A percentile compares a stretch with the other conserved stretches of the same genome.
Evolutionary conservation across 2,797 vertebrate species (phyloP).

Genomic region (Heterohyrax brucei): DNA sequence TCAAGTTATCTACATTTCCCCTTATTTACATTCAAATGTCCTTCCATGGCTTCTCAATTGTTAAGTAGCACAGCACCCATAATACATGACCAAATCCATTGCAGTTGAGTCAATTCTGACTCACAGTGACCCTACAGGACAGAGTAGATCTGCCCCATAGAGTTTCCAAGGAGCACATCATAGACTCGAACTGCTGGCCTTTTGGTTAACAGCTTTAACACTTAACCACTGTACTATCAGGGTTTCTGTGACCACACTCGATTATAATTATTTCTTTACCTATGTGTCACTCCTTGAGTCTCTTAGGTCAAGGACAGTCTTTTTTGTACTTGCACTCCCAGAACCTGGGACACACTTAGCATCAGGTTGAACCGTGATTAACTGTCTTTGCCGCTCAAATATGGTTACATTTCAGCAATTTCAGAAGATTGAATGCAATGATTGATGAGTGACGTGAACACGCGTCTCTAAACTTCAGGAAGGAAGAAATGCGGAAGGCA

Average conservation of each 20-base stretch:
- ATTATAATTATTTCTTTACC: background rate
- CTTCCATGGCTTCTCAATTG: background rate
- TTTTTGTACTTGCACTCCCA: conserved; percentile 28
- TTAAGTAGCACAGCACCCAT: background rate
- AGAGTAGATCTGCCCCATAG: too few species aligned
- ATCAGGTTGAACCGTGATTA: background rate
- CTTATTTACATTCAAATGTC: background rate
- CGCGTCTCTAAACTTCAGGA: background rate
- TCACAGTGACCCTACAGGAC: too few species aligned
- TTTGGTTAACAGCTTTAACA: too few species aligned
- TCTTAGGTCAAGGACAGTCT: background rate
- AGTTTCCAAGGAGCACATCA: too few species aligned
- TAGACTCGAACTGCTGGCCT: too few species aligned
- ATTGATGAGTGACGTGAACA: background rate
- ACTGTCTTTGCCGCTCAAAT: background rate
- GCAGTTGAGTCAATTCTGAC: too few species aligned
- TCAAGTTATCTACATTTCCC: background rate
- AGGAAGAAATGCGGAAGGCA: background rate
- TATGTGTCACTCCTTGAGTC: background rate
- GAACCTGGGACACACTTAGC: background rate
- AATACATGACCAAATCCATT: too few species aligned
- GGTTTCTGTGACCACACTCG: background rate
- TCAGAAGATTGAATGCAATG: background rate
- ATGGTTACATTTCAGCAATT: background rate
- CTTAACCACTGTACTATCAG: too few species aligned